Evolutionary conservation across 2,113 vertebrate species (phyloP), one percentile per base, ranked within the genome.

Genomic region (Scytalopus superciliaris): DNA sequence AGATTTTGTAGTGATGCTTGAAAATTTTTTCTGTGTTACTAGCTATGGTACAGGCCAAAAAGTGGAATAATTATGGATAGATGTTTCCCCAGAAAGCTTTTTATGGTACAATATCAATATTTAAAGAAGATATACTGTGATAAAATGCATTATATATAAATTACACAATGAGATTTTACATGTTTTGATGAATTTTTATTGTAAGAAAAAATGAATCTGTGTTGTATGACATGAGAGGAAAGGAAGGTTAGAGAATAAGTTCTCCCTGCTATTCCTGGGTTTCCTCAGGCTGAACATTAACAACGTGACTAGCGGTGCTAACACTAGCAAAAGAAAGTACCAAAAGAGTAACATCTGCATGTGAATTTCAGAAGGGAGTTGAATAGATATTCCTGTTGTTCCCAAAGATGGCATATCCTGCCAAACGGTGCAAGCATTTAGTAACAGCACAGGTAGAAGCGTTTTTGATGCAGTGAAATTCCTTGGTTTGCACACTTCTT

Each of bases 391-490:
- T 59, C 16, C 12, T 42, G 13, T 75, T 45, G 6, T 24, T 68
- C 35, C 69, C 33, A 49, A 79, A 69, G 40, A 14, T 33, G 25
- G 7, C 10, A 19, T 83, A 24, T 47, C 57, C 21, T 69, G 6
- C 23, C 47, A 57, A 70, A 45, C 11, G 4, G 5, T 21, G 22
- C 27, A 57, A 72, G 17, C 0, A 0, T 37, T 85, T n/a, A 42
- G 3, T 14, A 76, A 22, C 3, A 30, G 30, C 22, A 42, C 25
- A 49, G 31, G 45, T 75, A 47, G 69, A 19, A 69, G 9, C 7
- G 15, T 13, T 25, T 62, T 62, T 52, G 19, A 22, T 52, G 12
- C 0, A 0, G 40, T 5, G 2, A 50, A 77, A 57, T 14, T 30
- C n/a, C 45, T 10, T 52, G 6, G 1, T 63, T 53, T 56, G 16